Evolutionary conservation across 2,888 invertebrate genomes (phyloP).

Genomic region (Camptogramma bilineatum): DNA sequence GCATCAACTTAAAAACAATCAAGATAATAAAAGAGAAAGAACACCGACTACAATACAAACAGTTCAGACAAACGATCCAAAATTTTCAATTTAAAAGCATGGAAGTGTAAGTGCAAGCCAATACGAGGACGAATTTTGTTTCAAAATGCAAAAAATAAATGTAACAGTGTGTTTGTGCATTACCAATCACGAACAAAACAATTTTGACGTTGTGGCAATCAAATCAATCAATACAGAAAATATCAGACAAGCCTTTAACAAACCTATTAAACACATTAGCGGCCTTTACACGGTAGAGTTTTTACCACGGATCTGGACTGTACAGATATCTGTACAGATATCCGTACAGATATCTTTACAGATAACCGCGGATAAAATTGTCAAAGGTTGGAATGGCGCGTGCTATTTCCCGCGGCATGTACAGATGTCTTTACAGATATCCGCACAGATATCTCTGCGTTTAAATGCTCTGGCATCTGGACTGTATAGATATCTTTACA

Average conservation of each 20-base stretch:
- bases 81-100: constrained; percentile 62
- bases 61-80: constrained; percentile 65
- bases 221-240: constrained; percentile 29
- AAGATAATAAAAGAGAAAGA: constrained; percentile 81
- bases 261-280: background rate
- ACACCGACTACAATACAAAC: constrained; percentile 80
- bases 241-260: background rate
- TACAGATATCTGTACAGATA: too few species aligned
- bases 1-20: constrained; percentile 58
- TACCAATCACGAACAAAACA: constrained; percentile 69
- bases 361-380: too few species aligned
- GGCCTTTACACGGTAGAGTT: too few species aligned
- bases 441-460: too few species aligned
- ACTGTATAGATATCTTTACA: too few species aligned
- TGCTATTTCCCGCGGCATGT: too few species aligned
- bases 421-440: too few species aligned
- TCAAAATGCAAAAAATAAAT: constrained; percentile 59
- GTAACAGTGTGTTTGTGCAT: constrained; percentile 69
- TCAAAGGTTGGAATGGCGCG: too few species aligned
- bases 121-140: constrained; percentile 62
- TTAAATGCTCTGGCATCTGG: too few species aligned
- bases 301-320: too few species aligned
- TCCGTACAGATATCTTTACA: too few species aligned
- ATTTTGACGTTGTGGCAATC: constrained; percentile 52
- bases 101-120: constrained; percentile 81